A percentile compares a stretch with the other conserved stretches of the same genome.
Conservation (phyloP, 2,888 invertebrate species). For the Folsomia manolachei region DNA sequence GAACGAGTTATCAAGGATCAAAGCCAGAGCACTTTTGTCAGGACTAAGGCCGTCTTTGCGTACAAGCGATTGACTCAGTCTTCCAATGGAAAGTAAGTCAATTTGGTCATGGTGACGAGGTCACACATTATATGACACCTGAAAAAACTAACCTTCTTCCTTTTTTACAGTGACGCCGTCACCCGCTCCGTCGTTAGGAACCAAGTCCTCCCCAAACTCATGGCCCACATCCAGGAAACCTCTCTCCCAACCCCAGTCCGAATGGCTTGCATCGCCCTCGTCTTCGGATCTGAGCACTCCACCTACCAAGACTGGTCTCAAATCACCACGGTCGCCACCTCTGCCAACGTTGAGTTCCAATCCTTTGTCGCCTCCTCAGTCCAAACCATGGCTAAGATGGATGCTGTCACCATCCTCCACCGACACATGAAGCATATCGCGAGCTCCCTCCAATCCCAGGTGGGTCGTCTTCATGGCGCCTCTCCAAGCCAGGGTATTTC, state of each 20-base stretch:
- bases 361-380: conserved; percentile 2
- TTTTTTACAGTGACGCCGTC: conserved; percentile 1
- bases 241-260: background rate
- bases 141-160: background rate
- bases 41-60: conserved; percentile 15
- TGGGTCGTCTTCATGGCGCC: background rate
- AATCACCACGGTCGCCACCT: background rate
- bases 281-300: conserved; percentile 12
- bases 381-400: conserved; percentile 1
- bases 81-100: conserved; percentile 16
- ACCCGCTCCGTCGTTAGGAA: background rate
- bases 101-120: no score
- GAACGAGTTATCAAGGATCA: background rate
- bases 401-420: conserved; percentile 8
- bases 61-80: conserved; percentile 15
- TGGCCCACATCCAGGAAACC: background rate
- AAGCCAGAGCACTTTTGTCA: background rate
- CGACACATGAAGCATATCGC: background rate
- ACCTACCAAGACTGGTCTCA: background rate
- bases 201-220: conserved; percentile 11
- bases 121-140: background rate
- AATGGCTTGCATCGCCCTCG: conserved; percentile 8
- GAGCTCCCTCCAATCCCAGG: background rate
- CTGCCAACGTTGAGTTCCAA: conserved; percentile 1
- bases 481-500: background rate